Percentiles rank a stretch among this genome's conserved stretches.
These are phyloP conservation scores for Orthosia gracilis DNA, from an alignment of 2,888 invertebrate genomes.

Conservation along the genomic window DNA sequence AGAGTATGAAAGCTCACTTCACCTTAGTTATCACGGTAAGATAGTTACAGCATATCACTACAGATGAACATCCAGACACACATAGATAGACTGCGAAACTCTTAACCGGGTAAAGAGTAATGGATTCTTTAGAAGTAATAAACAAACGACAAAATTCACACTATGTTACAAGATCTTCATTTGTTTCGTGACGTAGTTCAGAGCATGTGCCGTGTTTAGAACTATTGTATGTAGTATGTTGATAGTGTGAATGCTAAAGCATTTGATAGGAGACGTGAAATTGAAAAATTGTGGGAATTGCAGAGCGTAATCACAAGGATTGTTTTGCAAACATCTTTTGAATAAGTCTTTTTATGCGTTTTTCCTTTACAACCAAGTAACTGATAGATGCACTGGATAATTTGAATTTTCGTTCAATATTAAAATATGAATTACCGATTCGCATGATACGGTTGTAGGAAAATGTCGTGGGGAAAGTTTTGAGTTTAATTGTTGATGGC, in stretches of 20 bases:
- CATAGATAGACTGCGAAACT: background rate
- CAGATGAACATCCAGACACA: background rate
- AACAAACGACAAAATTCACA: constrained; percentile 23
- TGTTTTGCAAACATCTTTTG: constrained; percentile 33
- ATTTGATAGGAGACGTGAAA: constrained; percentile 18
- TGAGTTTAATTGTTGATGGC: too few species aligned
- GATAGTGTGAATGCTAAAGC: constrained; percentile 2
- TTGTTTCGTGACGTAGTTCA: constrained; percentile 2
- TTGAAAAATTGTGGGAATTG: constrained; percentile 28
- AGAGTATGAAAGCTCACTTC: too few species aligned
- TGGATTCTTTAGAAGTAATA: constrained; percentile 6
- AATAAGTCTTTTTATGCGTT: background rate
- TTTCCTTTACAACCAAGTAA: background rate
- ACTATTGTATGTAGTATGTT: background rate
- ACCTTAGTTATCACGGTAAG: too few species aligned
- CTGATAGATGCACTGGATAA: too few species aligned
- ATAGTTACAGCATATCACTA: too few species aligned
- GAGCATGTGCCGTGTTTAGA: background rate
- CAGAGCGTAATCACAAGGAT: constrained; percentile 7
- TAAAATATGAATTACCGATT: too few species aligned
- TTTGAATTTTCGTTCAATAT: too few species aligned
- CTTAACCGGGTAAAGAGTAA: constrained; percentile 12
- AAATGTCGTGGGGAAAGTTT: too few species aligned
- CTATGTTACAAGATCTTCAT: constrained; percentile 7
- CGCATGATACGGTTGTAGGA: too few species aligned